A percentile compares a stretch with the other conserved stretches of the same genome.
phyloP scores from a whole-genome alignment of 2,113 vertebrate species.

The Gobiocypris rarus region DNA sequence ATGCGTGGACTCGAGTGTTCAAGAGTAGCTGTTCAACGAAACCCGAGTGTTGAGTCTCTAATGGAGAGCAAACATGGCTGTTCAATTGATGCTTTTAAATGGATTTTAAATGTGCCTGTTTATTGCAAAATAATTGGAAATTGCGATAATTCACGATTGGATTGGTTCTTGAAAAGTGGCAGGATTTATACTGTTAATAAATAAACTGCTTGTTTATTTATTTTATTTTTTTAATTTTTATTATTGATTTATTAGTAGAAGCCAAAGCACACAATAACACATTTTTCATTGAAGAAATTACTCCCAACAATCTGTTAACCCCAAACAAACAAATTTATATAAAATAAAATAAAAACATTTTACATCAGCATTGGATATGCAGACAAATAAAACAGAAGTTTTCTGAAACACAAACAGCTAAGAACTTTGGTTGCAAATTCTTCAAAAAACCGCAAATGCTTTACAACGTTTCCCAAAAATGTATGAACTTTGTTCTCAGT shows the following conservation, averaged over 20 bases:
- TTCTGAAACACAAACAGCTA: neutral
- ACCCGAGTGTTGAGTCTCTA: no score
- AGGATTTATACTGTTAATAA: neutral
- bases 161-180: neutral
- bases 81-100: neutral
- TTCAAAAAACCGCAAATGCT: neutral
- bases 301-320: neutral
- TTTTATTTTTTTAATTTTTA: neutral
- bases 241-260: conserved; percentile 40
- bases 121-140: neutral
- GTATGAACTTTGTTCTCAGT: neutral
- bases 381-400: neutral
- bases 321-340: conserved; percentile 16
- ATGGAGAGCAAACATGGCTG: neutral
- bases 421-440: neutral
- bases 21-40: no score
- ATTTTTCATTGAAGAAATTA: conserved; percentile 57
- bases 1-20: no score
- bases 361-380: neutral
- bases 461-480: neutral
- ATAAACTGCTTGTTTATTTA: neutral
- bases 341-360: conserved; percentile 43
- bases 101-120: neutral
- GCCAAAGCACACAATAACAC: conserved; percentile 62
- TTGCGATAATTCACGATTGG: neutral